Conservation (phyloP, 2,888 invertebrate species). For the Altica lythri region DNA sequence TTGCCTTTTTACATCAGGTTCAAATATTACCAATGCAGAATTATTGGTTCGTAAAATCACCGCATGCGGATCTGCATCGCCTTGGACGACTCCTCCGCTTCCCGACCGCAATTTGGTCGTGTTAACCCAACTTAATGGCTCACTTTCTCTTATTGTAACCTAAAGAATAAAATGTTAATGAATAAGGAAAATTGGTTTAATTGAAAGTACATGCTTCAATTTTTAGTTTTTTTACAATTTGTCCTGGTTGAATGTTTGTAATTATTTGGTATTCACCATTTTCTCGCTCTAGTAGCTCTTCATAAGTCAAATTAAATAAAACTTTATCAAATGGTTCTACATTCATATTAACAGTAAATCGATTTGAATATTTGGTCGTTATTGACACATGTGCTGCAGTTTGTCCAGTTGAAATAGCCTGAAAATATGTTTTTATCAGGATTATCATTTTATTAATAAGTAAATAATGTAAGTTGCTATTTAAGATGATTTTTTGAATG, state of each 20-base stretch:
- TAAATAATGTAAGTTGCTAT: too few relatives aligned
- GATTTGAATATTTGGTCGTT: constrained; percentile 69
- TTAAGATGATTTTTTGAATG: too few relatives aligned
- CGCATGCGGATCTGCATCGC: constrained; percentile 53
- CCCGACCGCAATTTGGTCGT: constrained; percentile 68
- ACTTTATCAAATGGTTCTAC: constrained; percentile 65
- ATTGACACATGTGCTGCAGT: constrained; percentile 64
- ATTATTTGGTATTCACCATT: constrained; percentile 69
- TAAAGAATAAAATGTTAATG: constrained; percentile 14
- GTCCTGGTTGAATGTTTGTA: constrained; percentile 69
- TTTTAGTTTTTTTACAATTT: constrained; percentile 64
- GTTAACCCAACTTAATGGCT: constrained; percentile 62
- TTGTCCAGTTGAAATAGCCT: constrained; percentile 62
- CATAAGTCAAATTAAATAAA: constrained; percentile 71
- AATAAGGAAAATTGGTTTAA: background rate
- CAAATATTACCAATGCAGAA: constrained; percentile 58
- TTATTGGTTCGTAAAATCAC: constrained; percentile 35
- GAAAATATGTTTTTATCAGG: too few relatives aligned
- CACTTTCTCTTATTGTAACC: constrained; percentile 66
- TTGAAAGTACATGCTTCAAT: constrained; percentile 58
- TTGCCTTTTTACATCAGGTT: constrained; percentile 65
- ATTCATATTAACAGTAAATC: constrained; percentile 68
- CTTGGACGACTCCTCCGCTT: constrained; percentile 63
- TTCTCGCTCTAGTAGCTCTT: constrained; percentile 67
- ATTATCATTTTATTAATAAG: too few relatives aligned